Conservation (phyloP, 1,140 invertebrate genomes). For the Orchestia grillus region DNA sequence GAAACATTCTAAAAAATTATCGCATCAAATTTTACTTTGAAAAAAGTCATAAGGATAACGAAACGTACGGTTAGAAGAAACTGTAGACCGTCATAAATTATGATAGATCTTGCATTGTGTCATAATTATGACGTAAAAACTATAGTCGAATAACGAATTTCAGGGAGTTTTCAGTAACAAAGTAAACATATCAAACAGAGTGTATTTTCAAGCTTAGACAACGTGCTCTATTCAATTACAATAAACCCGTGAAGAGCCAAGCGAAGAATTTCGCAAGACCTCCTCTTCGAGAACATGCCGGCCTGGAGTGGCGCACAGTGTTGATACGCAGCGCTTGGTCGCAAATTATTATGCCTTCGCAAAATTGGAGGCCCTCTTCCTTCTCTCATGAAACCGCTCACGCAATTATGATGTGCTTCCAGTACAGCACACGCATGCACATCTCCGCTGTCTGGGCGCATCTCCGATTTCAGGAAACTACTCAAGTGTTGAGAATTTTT, state of each 20-base stretch:
- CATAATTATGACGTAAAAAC: too few relatives aligned
- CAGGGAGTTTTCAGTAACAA: not conserved
- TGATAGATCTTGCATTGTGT: not conserved
- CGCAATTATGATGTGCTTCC: not conserved
- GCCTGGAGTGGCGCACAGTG: not conserved
- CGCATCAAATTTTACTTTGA: not conserved
- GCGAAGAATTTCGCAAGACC: not conserved
- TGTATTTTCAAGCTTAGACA: not conserved
- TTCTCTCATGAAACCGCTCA: not conserved
- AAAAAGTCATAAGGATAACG: not conserved
- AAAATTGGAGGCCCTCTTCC: constrained; percentile 6
- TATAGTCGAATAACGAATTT: not conserved
- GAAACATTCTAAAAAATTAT: not conserved
- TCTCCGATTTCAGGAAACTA: not conserved
- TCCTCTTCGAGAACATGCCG: not conserved
- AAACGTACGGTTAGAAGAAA: not conserved
- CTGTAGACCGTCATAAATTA: not conserved
- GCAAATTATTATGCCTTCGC: not conserved
- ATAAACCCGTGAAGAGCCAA: not conserved
- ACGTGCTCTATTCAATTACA: not conserved
- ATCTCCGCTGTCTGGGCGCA: not conserved
- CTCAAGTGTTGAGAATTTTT: not conserved
- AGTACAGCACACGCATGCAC: not conserved
- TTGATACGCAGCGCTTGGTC: not conserved
- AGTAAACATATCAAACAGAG: not conserved